Evolutionary conservation across 1,140 invertebrate genomes (phyloP).

Genomic region (Sitodiplosis mosellana): DNA sequence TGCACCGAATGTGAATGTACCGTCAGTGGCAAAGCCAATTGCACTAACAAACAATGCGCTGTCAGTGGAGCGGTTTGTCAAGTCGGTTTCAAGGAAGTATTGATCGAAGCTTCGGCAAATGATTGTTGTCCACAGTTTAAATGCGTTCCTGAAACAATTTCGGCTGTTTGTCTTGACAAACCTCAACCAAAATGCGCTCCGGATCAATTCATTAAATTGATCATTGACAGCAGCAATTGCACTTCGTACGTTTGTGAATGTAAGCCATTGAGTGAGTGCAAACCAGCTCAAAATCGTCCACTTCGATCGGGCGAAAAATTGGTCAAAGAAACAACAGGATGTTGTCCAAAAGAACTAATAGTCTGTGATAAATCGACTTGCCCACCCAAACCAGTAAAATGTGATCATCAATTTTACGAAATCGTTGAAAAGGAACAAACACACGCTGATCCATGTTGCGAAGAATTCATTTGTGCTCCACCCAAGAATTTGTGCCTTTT

Average conservation of each 20-base stretch:
- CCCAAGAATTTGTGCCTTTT: slow-evolving; percentile 52
- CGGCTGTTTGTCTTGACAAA: slow-evolving; percentile 34
- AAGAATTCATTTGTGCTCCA: slow-evolving; percentile 39
- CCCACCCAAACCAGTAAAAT: slow-evolving; percentile 31
- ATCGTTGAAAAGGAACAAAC: slow-evolving; percentile 10
- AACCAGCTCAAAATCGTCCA: slow-evolving; percentile 15
- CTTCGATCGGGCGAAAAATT: slow-evolving; percentile 39
- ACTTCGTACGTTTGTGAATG: slow-evolving; percentile 54
- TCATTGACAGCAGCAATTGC: slow-evolving; percentile 36
- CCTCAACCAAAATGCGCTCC: slow-evolving; percentile 45
- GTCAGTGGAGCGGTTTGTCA: slow-evolving; percentile 26
- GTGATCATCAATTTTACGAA: slow-evolving; percentile 34
- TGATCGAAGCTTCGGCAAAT: slow-evolving; percentile 21
- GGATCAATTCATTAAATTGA: slow-evolving; percentile 45
- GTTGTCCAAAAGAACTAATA: slow-evolving; percentile 40
- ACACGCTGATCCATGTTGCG: slow-evolving; percentile 39
- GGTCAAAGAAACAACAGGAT: slow-evolving; percentile 37
- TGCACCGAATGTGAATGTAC: slow-evolving; percentile 60
- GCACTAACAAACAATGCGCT: slow-evolving; percentile 26
- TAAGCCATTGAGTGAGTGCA: slow-evolving; percentile 23
- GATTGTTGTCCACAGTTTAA: slow-evolving; percentile 44
- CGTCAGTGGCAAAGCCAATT: slow-evolving; percentile 27
- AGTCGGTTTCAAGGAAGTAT: slow-evolving; percentile 30
- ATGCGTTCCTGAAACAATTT: slow-evolving; percentile 37
- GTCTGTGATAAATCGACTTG: slow-evolving; percentile 42